Conservation (phyloP, 2,113 vertebrate genomes). For the Mixornis gularis region DNA sequence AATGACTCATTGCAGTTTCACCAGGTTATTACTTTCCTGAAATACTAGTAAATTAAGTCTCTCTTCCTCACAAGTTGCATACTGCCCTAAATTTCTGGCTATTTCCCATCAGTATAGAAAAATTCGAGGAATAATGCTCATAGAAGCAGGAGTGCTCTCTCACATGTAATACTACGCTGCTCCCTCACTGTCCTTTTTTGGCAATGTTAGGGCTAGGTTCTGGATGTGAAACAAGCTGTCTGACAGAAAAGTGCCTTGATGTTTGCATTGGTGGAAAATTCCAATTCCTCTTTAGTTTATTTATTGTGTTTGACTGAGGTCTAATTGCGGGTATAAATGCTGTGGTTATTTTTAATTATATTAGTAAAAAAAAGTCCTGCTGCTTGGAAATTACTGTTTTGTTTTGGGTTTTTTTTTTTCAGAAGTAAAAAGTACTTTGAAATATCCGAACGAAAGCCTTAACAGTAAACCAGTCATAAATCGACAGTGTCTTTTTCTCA, state of each 20-base stretch:
- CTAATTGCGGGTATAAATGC: background rate
- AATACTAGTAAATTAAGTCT: background rate
- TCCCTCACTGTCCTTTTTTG: background rate
- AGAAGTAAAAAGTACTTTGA: background rate
- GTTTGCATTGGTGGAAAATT: background rate
- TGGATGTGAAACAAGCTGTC: background rate
- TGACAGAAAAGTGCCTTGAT: background rate
- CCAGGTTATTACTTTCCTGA: background rate
- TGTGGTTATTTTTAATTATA: background rate
- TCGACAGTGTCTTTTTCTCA: accelerated
- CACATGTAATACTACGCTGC: background rate
- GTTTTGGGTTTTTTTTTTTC: background rate
- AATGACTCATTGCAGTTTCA: background rate
- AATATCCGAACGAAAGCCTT: background rate
- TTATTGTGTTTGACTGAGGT: background rate
- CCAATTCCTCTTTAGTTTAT: background rate
- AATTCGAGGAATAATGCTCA: background rate
- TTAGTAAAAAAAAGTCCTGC: background rate
- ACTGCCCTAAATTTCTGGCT: background rate
- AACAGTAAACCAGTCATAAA: background rate
- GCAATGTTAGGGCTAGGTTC: background rate
- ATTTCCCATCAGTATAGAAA: background rate
- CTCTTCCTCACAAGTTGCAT: background rate
- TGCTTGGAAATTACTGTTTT: background rate
- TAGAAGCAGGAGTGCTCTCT: background rate